phyloP scores from a whole-genome alignment of 1,140 invertebrate species.

The Trachymyrmex cornetzi region DNA sequence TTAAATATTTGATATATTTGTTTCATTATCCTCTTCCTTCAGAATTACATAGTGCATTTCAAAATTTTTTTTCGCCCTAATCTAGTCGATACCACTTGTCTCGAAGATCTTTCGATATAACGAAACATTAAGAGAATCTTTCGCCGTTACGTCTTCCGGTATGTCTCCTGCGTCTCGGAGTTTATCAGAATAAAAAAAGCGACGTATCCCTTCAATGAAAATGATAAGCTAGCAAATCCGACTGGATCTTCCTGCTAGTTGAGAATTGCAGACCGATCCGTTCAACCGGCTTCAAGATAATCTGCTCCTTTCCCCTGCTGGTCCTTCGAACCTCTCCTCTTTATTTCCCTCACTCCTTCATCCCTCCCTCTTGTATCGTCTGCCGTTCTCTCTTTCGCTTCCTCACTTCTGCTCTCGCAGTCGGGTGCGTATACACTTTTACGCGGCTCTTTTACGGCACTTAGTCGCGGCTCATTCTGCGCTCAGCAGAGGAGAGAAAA shows the following conservation, averaged over 20 bases:
- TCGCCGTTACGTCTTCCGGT: neutral
- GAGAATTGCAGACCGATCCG: constrained; percentile 52
- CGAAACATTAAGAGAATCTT: constrained; percentile 13
- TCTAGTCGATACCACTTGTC: neutral
- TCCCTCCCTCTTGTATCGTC: constrained; percentile 25
- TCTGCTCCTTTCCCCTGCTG: constrained; percentile 28
- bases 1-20: neutral
- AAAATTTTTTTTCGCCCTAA: neutral
- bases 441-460: constrained; percentile 73
- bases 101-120: constrained; percentile 4
- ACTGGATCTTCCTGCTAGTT: constrained; percentile 43
- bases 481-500: constrained; percentile 55
- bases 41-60: neutral
- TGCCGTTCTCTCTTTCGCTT: constrained; percentile 50
- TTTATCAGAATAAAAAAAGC: constrained; percentile 18
- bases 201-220: constrained; percentile 40
- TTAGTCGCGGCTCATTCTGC: constrained; percentile 72
- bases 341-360: constrained; percentile 31
- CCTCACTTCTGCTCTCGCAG: constrained; percentile 38
- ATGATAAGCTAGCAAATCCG: constrained; percentile 49
- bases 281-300: constrained; percentile 64
- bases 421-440: constrained; percentile 70
- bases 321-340: constrained; percentile 4
- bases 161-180: neutral
- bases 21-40: neutral